Percentiles rank a stretch among this genome's conserved stretches.
phyloP scores from a whole-genome alignment of 37 sponge, comb jelly and placozoan genomes.

The Spongia lamella region DNA sequence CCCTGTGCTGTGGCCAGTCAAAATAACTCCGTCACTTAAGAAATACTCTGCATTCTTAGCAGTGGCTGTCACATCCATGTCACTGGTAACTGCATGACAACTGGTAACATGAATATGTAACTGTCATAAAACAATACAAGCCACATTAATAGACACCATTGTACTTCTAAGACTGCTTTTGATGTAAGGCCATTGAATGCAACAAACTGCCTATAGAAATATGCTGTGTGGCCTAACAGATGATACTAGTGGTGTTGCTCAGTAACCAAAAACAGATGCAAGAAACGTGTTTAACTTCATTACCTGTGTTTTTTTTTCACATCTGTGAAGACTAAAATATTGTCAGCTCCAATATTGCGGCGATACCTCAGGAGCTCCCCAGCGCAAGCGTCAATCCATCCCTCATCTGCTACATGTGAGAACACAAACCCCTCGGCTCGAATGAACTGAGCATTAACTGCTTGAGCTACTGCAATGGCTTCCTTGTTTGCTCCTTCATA shows the following conservation, averaged over 20 bases:
- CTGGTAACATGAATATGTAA: slow-evolving; percentile 25
- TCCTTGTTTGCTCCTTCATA: slow-evolving; percentile 70
- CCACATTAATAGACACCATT: no score
- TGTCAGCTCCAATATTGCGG: slow-evolving; percentile 68
- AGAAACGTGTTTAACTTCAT: neutral
- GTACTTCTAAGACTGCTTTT: no score
- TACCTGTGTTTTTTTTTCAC: slow-evolving; percentile 94
- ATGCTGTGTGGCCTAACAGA: no score
- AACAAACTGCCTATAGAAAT: no score
- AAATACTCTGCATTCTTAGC: slow-evolving; percentile 87
- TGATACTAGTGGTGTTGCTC: no score
- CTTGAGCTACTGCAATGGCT: slow-evolving; percentile 78
- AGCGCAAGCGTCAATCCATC: slow-evolving; percentile 86
- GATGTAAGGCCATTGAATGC: no score
- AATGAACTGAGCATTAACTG: slow-evolving; percentile 66
- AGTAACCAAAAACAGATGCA: no score
- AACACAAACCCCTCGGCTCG: slow-evolving; percentile 89
- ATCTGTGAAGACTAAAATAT: slow-evolving; percentile 70
- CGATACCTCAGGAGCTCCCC: slow-evolving; percentile 84
- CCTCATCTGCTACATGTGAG: slow-evolving; percentile 92
- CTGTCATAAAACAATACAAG: neutral
- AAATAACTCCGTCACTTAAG: slow-evolving; percentile 79
- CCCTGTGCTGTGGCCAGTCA: slow-evolving; percentile 80
- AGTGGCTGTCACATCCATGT: slow-evolving; percentile 55
- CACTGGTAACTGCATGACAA: slow-evolving; percentile 82